phyloP scores from a whole-genome alignment of 2,888 invertebrate species.

The Megamerina dolium region DNA sequence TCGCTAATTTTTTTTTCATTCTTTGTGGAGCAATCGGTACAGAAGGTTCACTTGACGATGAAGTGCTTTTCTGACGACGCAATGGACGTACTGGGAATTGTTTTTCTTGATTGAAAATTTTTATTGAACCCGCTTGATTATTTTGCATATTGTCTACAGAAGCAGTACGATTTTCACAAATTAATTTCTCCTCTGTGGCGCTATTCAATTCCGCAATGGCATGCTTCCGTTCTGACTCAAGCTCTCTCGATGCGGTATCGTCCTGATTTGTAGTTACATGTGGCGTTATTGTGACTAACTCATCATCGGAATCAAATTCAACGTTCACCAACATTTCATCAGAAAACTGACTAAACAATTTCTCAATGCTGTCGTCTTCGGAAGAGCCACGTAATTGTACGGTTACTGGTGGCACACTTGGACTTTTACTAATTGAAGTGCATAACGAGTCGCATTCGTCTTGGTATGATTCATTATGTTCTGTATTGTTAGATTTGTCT shows the following conservation, averaged over 20 bases:
- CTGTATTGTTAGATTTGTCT: slow-evolving; percentile 19
- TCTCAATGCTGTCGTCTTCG: slow-evolving; percentile 46
- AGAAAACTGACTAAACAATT: slow-evolving; percentile 41
- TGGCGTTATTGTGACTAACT: slow-evolving; percentile 39
- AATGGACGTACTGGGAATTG: slow-evolving; percentile 38
- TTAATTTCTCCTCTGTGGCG: not conserved
- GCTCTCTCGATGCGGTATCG: slow-evolving; percentile 3
- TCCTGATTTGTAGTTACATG: slow-evolving; percentile 14
- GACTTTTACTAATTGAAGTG: slow-evolving; percentile 41
- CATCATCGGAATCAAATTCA: slow-evolving; percentile 46
- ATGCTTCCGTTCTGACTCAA: not conserved
- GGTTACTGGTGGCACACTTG: slow-evolving; percentile 34
- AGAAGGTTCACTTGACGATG: slow-evolving; percentile 40
- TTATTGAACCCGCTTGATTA: not conserved
- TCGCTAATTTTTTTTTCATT: slow-evolving; percentile 35
- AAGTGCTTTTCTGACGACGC: slow-evolving; percentile 37
- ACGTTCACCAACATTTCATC: slow-evolving; percentile 46
- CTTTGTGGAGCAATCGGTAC: slow-evolving; percentile 32
- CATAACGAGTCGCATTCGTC: slow-evolving; percentile 34
- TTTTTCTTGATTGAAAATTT: not conserved
- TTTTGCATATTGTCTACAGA: not conserved
- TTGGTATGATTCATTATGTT: slow-evolving; percentile 4
- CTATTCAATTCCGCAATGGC: not conserved
- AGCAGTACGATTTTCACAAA: not conserved
- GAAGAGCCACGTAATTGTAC: slow-evolving; percentile 39